These are phyloP conservation scores for Incurvaria masculella DNA, from an alignment of 2,888 invertebrate species.

Conservation along the genomic window DNA sequence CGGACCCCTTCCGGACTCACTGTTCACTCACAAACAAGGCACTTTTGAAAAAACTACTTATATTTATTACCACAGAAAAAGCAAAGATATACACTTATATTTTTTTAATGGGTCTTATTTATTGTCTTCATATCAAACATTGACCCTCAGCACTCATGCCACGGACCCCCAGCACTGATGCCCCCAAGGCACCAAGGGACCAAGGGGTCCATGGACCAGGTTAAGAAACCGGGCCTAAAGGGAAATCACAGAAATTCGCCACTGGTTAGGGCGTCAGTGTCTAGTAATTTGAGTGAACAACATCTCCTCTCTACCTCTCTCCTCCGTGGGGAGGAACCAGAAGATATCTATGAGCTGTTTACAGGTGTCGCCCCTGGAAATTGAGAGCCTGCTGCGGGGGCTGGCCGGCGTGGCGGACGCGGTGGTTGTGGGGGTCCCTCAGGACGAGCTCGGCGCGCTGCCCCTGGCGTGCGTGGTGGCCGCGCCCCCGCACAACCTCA, in stretches of 20 bases:
- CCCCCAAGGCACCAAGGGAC: not conserved
- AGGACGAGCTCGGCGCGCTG: conserved; percentile 21
- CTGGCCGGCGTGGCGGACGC: conserved; percentile 24
- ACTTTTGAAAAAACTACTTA: too few relatives aligned
- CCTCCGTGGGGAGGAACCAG: not conserved
- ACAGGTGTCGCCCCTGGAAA: conserved; percentile 19
- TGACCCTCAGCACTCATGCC: too few relatives aligned
- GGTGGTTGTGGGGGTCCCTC: conserved; percentile 23
- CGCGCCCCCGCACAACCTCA: not conserved
- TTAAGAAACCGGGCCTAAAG: not conserved
- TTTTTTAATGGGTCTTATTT: too few relatives aligned
- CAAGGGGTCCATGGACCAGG: not conserved
- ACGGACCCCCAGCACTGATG: too few relatives aligned
- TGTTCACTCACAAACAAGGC: too few relatives aligned
- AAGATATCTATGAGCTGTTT: not conserved
- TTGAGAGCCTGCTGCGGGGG: conserved; percentile 21
- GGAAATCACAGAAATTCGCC: not conserved
- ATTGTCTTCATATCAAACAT: too few relatives aligned
- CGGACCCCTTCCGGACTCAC: too few relatives aligned
- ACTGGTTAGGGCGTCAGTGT: not conserved
- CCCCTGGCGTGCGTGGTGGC: conserved; percentile 24
- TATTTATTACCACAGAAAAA: too few relatives aligned
- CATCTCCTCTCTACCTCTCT: too few relatives aligned
- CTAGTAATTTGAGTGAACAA: not conserved
- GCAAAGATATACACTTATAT: too few relatives aligned